Conservation (phyloP, 2,888 invertebrate genomes). For the Chironomus riparius region DNA sequence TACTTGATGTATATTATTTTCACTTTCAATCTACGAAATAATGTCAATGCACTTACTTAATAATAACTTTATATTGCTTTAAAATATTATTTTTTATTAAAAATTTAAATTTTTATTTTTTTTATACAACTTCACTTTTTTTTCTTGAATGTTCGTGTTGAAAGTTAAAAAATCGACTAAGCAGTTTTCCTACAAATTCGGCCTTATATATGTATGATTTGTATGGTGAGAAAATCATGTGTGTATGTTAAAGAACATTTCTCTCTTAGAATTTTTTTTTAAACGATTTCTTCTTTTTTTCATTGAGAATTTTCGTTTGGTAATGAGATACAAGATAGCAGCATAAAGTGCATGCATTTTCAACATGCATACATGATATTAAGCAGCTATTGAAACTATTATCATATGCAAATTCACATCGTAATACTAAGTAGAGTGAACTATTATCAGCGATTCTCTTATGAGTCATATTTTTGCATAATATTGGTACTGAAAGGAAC, state of each 20-base stretch:
- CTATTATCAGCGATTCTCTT: background rate
- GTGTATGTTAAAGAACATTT: background rate
- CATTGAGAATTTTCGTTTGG: background rate
- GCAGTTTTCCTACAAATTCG: constrained; percentile 7
- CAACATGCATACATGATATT: background rate
- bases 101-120: no score
- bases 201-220: constrained; percentile 12
- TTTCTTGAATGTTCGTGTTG: constrained; percentile 9
- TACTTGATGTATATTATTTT: no score
- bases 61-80: no score
- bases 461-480: background rate
- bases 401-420: background rate
- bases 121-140: background rate
- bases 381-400: background rate
- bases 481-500: background rate
- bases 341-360: background rate
- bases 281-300: background rate
- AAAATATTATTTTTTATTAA: no score
- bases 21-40: no score
- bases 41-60: no score
- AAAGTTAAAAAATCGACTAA: constrained; percentile 21
- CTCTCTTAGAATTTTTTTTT: constrained; percentile 1
- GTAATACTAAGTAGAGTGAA: background rate
- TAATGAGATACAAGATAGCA: background rate
- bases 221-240: background rate